phyloP scores from a whole-genome alignment of 2,888 invertebrate species.

The Mythimna ferrago region DNA sequence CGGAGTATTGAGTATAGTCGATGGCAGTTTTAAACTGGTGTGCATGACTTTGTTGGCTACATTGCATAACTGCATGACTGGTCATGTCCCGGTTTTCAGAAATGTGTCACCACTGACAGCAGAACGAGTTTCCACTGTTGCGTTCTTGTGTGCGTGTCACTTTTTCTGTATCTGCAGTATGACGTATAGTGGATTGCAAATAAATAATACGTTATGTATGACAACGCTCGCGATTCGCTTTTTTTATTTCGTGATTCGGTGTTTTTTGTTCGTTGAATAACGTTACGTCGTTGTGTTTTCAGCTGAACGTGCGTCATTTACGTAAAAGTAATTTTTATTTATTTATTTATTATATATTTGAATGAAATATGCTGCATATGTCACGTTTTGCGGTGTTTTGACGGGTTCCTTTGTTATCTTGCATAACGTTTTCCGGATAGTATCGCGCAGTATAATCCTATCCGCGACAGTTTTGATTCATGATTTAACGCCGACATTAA shows the following conservation, averaged over 20 bases:
- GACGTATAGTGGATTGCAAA: slow-evolving; percentile 78
- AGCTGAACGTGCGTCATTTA: slow-evolving; percentile 69
- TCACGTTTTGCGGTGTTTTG: slow-evolving; percentile 48
- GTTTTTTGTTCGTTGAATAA: slow-evolving; percentile 72
- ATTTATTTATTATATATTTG: slow-evolving; percentile 65
- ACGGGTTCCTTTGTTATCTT: slow-evolving; percentile 61
- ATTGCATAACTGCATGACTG: slow-evolving; percentile 69
- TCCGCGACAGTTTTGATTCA: slow-evolving; percentile 72
- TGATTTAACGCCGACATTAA: slow-evolving; percentile 75
- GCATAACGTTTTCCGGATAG: slow-evolving; percentile 59
- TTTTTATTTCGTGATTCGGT: slow-evolving; percentile 69
- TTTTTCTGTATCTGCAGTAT: slow-evolving; percentile 72
- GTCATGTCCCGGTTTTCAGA: slow-evolving; percentile 67
- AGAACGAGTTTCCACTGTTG: slow-evolving; percentile 68
- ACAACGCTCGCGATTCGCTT: slow-evolving; percentile 67
- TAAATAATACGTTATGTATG: slow-evolving; percentile 76
- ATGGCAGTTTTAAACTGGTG: slow-evolving; percentile 64
- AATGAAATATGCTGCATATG: slow-evolving; percentile 53
- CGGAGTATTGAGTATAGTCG: slow-evolving; percentile 55
- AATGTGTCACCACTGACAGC: slow-evolving; percentile 68
- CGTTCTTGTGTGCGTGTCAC: slow-evolving; percentile 69
- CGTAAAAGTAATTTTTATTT: slow-evolving; percentile 75
- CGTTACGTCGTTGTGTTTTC: slow-evolving; percentile 68
- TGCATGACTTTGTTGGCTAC: slow-evolving; percentile 67
- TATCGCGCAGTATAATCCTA: slow-evolving; percentile 66